Percentiles rank a stretch among this genome's conserved stretches.
These are phyloP conservation scores for Eurosta solidaginis DNA, from an alignment of 1,140 invertebrate genomes.

Conservation along the genomic window DNA sequence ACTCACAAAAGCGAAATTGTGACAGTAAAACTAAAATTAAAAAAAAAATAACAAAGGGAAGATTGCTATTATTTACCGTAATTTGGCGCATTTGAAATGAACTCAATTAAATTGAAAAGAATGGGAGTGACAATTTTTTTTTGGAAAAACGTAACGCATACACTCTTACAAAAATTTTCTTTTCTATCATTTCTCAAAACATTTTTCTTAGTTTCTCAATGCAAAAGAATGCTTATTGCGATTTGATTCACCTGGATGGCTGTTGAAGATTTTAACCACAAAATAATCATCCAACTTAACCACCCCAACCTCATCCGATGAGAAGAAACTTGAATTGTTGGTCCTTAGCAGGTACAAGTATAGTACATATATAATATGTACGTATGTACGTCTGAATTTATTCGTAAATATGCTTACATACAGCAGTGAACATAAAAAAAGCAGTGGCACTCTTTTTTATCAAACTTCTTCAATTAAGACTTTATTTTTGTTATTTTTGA, in stretches of 20 bases:
- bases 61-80: neutral
- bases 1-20: neutral
- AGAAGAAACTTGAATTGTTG: neutral
- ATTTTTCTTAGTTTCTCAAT: neutral
- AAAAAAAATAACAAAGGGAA: neutral
- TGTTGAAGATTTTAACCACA: neutral
- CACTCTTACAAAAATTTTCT: neutral
- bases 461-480: too few relatives aligned
- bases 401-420: neutral
- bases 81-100: slow-evolving; percentile 15
- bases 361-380: neutral
- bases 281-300: neutral
- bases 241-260: slow-evolving; percentile 8
- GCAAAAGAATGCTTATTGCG: neutral
- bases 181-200: neutral
- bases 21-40: neutral
- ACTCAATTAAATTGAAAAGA: slow-evolving; percentile 14
- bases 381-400: neutral
- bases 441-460: too few relatives aligned
- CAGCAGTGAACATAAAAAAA: too few relatives aligned
- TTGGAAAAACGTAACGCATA: too few relatives aligned
- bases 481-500: too few relatives aligned
- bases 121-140: neutral
- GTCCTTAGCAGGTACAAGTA: neutral
- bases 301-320: neutral